Conservation (phyloP, 1,140 invertebrate genomes). For the Drosophila lini region DNA sequence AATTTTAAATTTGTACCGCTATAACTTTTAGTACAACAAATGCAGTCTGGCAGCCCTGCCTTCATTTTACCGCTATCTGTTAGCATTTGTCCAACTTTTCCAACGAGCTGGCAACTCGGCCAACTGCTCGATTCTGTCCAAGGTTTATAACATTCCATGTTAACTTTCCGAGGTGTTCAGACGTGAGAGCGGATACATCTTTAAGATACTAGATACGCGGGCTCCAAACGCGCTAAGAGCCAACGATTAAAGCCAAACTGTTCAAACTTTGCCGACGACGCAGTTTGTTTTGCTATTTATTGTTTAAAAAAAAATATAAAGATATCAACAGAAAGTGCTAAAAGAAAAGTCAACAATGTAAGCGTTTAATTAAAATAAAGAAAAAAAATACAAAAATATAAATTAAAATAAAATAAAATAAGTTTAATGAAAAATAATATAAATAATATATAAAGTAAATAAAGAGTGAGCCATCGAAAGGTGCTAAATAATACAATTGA, state of each 20-base stretch:
- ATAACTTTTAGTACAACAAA: neutral
- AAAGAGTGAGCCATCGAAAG: constrained; percentile 38
- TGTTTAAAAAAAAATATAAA: constrained; percentile 3
- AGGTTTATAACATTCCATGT: no score
- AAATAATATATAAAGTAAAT: neutral
- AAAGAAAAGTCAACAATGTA: constrained; percentile 57
- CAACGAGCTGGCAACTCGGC: neutral
- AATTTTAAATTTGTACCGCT: neutral
- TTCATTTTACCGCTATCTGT: neutral
- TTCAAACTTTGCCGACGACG: constrained; percentile 56
- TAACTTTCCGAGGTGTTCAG: constrained; percentile 17
- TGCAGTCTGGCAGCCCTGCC: neutral
- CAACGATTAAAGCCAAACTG: constrained; percentile 25
- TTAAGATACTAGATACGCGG: constrained; percentile 7
- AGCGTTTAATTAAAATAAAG: constrained; percentile 34
- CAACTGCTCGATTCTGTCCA: no score
- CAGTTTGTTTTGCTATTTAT: constrained; percentile 30
- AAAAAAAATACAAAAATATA: neutral
- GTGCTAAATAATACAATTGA: constrained; percentile 46
- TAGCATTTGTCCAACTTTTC: neutral
- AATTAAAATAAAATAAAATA: neutral
- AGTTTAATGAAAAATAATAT: neutral
- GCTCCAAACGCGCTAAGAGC: constrained; percentile 9
- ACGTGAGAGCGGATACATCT: constrained; percentile 14
- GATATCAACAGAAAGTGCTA: constrained; percentile 2